Percentiles rank a stretch among this genome's conserved stretches.
Conservation (phyloP, 2,888 invertebrate genomes). For the Drosophila siamana region DNA sequence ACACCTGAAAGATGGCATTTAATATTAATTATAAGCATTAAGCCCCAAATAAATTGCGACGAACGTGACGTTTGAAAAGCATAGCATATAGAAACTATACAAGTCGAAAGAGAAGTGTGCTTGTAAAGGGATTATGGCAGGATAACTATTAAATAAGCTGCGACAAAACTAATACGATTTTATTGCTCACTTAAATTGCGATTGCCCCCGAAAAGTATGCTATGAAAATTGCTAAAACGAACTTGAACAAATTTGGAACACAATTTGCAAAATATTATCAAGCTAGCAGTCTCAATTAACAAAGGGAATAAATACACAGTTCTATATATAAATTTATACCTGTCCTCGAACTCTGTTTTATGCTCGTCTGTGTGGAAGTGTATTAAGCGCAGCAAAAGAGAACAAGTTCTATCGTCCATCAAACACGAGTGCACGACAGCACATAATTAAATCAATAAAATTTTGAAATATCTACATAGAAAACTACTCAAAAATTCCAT, state of each 20-base stretch:
- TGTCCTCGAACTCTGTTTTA: not conserved
- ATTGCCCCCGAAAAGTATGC: not conserved
- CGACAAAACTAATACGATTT: not conserved
- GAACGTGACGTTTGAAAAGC: not conserved
- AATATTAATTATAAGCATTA: slow-evolving; percentile 48
- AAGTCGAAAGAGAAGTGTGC: too few species aligned
- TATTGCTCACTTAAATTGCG: not conserved
- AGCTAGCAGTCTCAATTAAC: too few species aligned
- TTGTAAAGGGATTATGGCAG: too few species aligned
- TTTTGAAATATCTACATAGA: slow-evolving; percentile 68
- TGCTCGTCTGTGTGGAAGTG: slow-evolving; percentile 26
- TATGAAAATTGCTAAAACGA: not conserved
- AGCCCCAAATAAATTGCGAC: slow-evolving; percentile 7
- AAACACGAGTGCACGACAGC: slow-evolving; percentile 38
- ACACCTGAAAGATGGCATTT: slow-evolving; percentile 32
- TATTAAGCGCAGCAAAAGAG: slow-evolving; percentile 35
- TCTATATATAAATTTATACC: not conserved
- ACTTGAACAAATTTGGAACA: too few species aligned
- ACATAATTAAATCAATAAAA: slow-evolving; percentile 78
- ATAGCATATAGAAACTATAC: too few species aligned
- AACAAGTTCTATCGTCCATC: too few species aligned
- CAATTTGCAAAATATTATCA: too few species aligned
- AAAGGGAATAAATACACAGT: not conserved
- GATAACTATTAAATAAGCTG: too few species aligned
- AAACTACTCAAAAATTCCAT: slow-evolving; percentile 74